Conservation (phyloP, 2,888 invertebrate genomes). For the Amphiduros pacificus region DNA sequence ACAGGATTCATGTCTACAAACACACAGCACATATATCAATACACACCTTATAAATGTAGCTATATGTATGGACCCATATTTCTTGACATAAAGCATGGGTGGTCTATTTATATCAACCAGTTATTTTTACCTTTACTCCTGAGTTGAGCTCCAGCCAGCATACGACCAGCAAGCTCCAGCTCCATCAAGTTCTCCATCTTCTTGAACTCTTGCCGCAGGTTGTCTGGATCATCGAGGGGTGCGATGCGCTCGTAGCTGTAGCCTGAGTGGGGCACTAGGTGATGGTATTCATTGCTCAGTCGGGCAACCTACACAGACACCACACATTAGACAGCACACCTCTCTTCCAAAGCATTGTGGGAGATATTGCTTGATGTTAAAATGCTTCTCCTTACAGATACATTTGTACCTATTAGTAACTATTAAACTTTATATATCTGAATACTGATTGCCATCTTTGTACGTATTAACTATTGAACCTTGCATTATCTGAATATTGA, state of each 20-base stretch:
- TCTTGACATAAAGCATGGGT: no score
- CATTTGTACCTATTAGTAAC: no score
- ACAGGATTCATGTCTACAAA: conserved; percentile 58
- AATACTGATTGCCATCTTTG: no score
- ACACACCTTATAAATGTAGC: neutral
- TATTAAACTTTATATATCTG: no score
- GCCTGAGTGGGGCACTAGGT: conserved; percentile 60
- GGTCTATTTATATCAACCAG: no score
- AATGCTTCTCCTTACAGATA: no score
- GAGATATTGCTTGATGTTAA: no score
- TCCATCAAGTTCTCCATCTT: conserved; percentile 46
- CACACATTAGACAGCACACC: no score
- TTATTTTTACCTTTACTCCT: conserved; percentile 48
- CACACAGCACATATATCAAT: neutral
- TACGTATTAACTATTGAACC: no score
- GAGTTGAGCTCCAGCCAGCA: conserved; percentile 58
- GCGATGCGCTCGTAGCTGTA: conserved; percentile 58
- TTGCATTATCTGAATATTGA: no score
- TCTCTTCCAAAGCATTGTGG: no score
- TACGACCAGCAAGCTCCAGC: conserved; percentile 57
- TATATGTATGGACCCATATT: neutral
- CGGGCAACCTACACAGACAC: conserved; percentile 49
- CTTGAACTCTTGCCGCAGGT: neutral
- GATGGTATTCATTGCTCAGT: conserved; percentile 62
- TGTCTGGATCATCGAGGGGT: conserved; percentile 52